Evolutionary conservation across 2,888 invertebrate species (phyloP).

Genomic region (Athalia cordata): DNA sequence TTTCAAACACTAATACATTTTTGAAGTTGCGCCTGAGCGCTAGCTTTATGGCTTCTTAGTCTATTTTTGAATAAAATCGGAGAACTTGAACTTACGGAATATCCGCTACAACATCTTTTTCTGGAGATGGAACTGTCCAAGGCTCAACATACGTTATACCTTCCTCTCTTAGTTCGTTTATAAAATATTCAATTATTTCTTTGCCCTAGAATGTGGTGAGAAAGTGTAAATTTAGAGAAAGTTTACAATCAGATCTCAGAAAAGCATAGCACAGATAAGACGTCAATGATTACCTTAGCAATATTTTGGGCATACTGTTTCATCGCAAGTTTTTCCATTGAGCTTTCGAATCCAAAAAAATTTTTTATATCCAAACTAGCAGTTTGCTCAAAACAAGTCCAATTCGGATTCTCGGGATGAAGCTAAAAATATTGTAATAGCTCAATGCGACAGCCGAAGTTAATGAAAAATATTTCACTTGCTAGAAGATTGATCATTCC

Average conservation of each 20-base stretch:
- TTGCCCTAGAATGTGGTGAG: conserved; percentile 81
- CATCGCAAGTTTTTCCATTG: conserved; percentile 96
- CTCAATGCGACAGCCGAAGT: no score
- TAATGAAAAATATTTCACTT: no score
- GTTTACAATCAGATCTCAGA: background rate
- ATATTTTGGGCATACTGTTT: conserved; percentile 94
- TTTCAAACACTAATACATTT: conserved; percentile 19
- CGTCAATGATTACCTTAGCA: conserved; percentile 76
- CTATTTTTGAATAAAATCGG: conserved; percentile 18
- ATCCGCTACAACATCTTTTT: conserved; percentile 55
- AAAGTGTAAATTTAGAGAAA: background rate
- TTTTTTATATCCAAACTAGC: conserved; percentile 94
- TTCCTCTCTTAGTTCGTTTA: conserved; percentile 84
- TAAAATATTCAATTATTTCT: conserved; percentile 94
- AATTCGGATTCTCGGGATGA: conserved; percentile 93
- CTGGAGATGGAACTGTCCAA: conserved; percentile 74
- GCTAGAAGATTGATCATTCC: no score
- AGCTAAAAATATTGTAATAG: conserved; percentile 76
- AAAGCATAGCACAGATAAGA: background rate
- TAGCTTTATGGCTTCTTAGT: conserved; percentile 24
- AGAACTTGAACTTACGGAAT: conserved; percentile 29
- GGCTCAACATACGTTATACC: conserved; percentile 82
- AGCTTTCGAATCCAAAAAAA: conserved; percentile 95
- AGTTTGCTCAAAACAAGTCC: conserved; percentile 97
- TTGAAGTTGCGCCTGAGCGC: conserved; percentile 1